A percentile compares a stretch with the other conserved stretches of the same genome.
These are phyloP conservation scores for Mola mola DNA, from an alignment of 2,113 vertebrate genomes.

Conservation along the genomic window DNA sequence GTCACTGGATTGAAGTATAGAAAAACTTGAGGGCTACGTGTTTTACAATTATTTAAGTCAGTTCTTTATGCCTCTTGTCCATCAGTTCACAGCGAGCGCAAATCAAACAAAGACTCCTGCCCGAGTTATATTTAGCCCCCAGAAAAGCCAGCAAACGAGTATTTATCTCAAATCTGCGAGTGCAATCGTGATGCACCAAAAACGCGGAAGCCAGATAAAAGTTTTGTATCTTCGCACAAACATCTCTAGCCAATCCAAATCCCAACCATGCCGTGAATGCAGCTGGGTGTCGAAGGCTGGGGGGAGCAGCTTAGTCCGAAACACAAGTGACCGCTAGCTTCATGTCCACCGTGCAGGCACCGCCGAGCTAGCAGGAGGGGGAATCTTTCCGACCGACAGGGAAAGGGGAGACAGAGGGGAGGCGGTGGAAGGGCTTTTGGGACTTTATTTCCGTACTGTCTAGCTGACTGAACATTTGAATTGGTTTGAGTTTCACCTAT, in stretches of 20 bases:
- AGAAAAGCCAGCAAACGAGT: neutral
- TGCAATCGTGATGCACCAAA: slow-evolving; percentile 13
- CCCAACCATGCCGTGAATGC: slow-evolving; percentile 20
- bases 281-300: slow-evolving; percentile 13
- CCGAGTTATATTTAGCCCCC: slow-evolving; percentile 1
- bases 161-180: slow-evolving; percentile 14
- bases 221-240: slow-evolving; percentile 24
- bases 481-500: neutral
- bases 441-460: slow-evolving; percentile 3
- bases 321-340: slow-evolving; percentile 75
- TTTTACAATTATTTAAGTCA: too few relatives aligned
- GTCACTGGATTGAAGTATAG: too few relatives aligned
- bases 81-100: too few relatives aligned
- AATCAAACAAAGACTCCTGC: too few relatives aligned
- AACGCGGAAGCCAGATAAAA: slow-evolving; percentile 48
- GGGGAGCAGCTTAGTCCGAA: slow-evolving; percentile 39
- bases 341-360: slow-evolving; percentile 59
- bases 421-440: slow-evolving; percentile 37
- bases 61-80: too few relatives aligned
- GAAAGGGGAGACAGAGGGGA: slow-evolving; percentile 34
- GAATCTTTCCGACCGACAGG: slow-evolving; percentile 25
- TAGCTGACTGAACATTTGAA: neutral
- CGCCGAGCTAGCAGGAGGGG: slow-evolving; percentile 40
- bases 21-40: too few relatives aligned
- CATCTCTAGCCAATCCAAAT: slow-evolving; percentile 48